These are phyloP conservation scores for Bradypodion ventrale DNA, from an alignment of 2,797 vertebrate genomes.

Conservation along the genomic window DNA sequence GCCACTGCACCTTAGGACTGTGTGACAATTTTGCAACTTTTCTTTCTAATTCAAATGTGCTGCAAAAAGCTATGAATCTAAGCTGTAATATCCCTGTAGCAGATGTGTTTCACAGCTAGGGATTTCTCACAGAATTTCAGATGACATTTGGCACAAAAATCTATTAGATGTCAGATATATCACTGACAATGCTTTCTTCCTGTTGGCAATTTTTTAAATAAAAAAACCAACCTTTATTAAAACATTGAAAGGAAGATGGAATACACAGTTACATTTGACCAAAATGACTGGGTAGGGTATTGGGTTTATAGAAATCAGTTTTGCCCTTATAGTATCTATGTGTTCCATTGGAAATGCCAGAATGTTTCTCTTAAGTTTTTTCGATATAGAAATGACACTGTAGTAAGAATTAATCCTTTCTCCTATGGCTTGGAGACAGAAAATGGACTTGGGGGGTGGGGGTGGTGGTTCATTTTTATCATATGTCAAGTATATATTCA, in stretches of 20 bases:
- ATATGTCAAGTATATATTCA: not conserved
- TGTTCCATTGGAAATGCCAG: not conserved
- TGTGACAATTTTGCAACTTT: not conserved
- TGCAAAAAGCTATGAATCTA: conserved; percentile 32
- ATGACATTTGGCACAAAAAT: conserved; percentile 23
- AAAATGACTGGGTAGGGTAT: not conserved
- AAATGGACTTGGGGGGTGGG: not conserved
- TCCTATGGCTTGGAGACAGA: conserved; percentile 22
- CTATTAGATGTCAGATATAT: not conserved
- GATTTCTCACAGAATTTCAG: conserved; percentile 39
- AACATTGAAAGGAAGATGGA: not conserved
- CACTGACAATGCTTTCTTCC: conserved; percentile 36
- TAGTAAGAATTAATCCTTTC: conserved; percentile 26
- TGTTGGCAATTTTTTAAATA: conserved; percentile 8
- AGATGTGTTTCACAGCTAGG: conserved; percentile 25
- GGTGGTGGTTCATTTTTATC: conserved; percentile 23
- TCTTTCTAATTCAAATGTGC: conserved; percentile 18
- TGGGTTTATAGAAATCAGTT: not conserved
- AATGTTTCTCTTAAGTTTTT: conserved; percentile 9
- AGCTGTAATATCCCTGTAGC: conserved; percentile 10
- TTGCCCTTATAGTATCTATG: conserved; percentile 10
- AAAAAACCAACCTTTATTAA: conserved; percentile 43
- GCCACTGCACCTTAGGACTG: not conserved
- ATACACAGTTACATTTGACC: not conserved
- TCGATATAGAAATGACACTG: not conserved